A percentile compares a stretch with the other conserved stretches of the same genome.
phyloP scores from a whole-genome alignment of 2,888 invertebrate species.

The Parnassius apollo region DNA sequence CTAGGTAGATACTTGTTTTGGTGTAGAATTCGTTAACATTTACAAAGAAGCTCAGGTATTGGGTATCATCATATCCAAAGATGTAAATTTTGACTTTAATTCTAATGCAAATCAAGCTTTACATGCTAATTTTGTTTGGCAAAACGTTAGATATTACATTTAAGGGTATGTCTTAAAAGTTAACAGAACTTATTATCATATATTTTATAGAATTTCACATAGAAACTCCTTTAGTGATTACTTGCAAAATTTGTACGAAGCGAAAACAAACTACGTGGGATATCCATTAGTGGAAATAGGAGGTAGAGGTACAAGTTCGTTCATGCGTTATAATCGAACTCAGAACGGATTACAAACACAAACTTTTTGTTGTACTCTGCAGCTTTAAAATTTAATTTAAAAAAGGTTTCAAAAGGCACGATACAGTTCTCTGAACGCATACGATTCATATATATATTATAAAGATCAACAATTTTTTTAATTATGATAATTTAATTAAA shows the following conservation, averaged over 20 bases:
- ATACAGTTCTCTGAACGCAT: too few relatives aligned
- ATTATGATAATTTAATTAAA: too few relatives aligned
- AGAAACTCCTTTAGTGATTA: slow-evolving; percentile 26
- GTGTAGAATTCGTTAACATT: slow-evolving; percentile 15
- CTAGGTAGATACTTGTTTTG: background rate
- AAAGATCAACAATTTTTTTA: too few relatives aligned
- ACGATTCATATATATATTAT: too few relatives aligned
- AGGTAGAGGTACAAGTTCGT: background rate
- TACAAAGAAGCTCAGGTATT: slow-evolving; percentile 11
- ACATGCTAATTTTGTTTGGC: slow-evolving; percentile 22
- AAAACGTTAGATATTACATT: slow-evolving; percentile 25
- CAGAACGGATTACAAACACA: slow-evolving; percentile 1
- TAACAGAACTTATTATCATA: slow-evolving; percentile 22
- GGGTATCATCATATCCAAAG: slow-evolving; percentile 8
- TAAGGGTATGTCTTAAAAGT: slow-evolving; percentile 25
- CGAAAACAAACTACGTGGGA: slow-evolving; percentile 24
- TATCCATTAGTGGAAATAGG: slow-evolving; percentile 27
- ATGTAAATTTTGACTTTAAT: slow-evolving; percentile 21
- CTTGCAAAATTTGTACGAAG: slow-evolving; percentile 21
- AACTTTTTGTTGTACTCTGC: background rate
- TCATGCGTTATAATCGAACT: slow-evolving; percentile 3
- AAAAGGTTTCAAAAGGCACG: too few relatives aligned
- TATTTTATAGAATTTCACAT: slow-evolving; percentile 23
- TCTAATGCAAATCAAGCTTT: slow-evolving; percentile 26
- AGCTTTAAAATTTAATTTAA: background rate